Evolutionary conservation across 2,113 vertebrate genomes (phyloP), one percentile per base, ranked within the genome.

Genomic region (Spea bombifrons): DNA sequence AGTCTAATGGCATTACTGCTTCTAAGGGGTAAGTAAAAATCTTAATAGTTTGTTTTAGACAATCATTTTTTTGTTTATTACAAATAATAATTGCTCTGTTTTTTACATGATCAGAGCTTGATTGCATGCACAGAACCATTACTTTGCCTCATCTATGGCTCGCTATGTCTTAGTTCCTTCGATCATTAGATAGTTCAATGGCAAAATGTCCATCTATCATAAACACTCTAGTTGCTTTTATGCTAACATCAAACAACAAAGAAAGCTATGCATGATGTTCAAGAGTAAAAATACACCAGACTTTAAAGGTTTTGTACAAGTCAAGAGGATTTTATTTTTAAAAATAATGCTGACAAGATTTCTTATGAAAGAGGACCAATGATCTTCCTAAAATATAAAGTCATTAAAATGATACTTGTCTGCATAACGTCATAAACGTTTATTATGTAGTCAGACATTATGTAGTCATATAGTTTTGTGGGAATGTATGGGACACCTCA

Each of bases 151-250:
- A 76, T 44, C 48, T 50, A 48, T 55, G 49, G n/a, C 55, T 70
- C 30, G 53, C 53, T 78, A 49, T 17, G 8, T 65, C 15, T 5
- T 49, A 45, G 59, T 5, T 44, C 64, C 57, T 55, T 67, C 55
- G 66, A 64, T 55, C 74, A 78, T 71, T 78, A 71, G n/a, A 71
- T 71, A 52, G 63, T 65, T 78, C 55, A 78, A 78, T 30, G 49
- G 61, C n/a, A 72, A 16, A 78, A 78, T 64, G 12, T 78, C 69
- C 30, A 65, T 72, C 49, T 43, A 57, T 65, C 17, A 57, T 73
- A 66, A 71, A 79, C 76, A 79, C 76, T 72, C 15, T 47, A 69
- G 12, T 47, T 17, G 70, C 76, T 73, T 79, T 79, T 66, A 73
- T 73, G 43, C 48, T 15, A 30, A 79, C 76, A 79, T 79, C 76